Base-by-base conservation (phyloP, 1,140 invertebrate species). In the Hycleus cichorii region DNA sequence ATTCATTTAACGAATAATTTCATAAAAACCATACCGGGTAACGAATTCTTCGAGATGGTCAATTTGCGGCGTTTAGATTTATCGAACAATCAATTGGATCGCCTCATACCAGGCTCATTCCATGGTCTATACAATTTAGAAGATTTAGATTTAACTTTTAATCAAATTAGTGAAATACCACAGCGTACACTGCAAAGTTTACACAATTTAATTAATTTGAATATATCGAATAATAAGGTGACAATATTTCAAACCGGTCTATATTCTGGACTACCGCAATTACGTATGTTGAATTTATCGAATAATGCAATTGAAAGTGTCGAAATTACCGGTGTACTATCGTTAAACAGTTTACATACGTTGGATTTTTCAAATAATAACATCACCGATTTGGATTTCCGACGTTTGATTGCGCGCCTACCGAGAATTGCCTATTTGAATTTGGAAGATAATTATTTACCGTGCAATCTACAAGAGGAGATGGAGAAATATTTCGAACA, bases 41-140 rank as follows among this genome's bases (percentile, higher is more conserved):
- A 58, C 1, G 60, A 62, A n/a, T 63, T 72, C 44, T 39, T 39
- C 8, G 47, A 57, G 0, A 60, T 64, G n/a, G 60, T 61, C 45
- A 9, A 53, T 3, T 58, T 74, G 25, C 45, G 57, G 11, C 40
- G 44, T 3, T 47, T 74, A n/a, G 60, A 64, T 50, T 50, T 74
- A 18, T 58, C 62, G 7, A 49, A 64, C 9, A 74, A 73, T 59
- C 62, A 72, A 5, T 78, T 87, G 10, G 69, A 74, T 10, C 71
- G 64, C 4, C 75, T 86, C 3, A 70, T 75, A 7, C 74, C 66
- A 9, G 46, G 48, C 8, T 60, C 65, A 3, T 65, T 68, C 39
- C 46, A 65, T 8, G 60, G 63, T 25, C 44, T 71, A 6, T 42
- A 62, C 12, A 43, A 39, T 10, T 49, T 74, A 42, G 69, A 73